Evolutionary conservation across 2,888 invertebrate species (phyloP), one percentile per base, ranked within the genome.

Genomic region (Amphimallon solstitiale): DNA sequence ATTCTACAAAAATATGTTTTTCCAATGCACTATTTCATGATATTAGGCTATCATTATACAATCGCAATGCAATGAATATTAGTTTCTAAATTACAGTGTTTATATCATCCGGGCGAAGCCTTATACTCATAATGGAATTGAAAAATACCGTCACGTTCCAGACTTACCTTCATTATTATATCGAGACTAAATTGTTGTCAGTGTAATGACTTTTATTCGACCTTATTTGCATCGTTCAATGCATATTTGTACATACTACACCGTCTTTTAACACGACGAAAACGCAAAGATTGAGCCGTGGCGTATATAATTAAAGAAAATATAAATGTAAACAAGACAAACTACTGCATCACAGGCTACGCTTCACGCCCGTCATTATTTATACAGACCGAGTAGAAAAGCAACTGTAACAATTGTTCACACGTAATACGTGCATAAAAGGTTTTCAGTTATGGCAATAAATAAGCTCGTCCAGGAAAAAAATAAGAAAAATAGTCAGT

Each of bases 401-500:
- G 10, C 15, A 63, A 63, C 49, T 49, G 43, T 38, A 49, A 23
- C 49, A 63, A 43, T 51, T 63, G 49, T 49, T 63, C 63, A 51
- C 63, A 43, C 48, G 63, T 63, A 49, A 49, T 49, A 19, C 37
- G 5, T 15, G 14, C 38, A 63, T 17, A 63, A 66, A 65, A 63
- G 19, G 49, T 40, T 69, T 67, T 68, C 69, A 65, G 69, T 69
- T 70, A 40, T 46, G 62, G 45, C 54, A 54, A 70, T 70, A 70
- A 70, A 70, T 70, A 64, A 62, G 15, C 35, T 35, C 14, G 35
- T 51, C 66, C 46, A 19, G 15, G 46, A 59, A 66, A 68, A 67
- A 68, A 71, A 68, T 67, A 59, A 61, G 65, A 66, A 66, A 68
- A 72, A 68, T 66, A 54, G 48, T 63, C 67, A 65, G 15, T 59